Percentiles rank a stretch among this genome's conserved stretches.
phyloP scores from a whole-genome alignment of 2,797 vertebrate genomes.

The Crenuchus spilurus region DNA sequence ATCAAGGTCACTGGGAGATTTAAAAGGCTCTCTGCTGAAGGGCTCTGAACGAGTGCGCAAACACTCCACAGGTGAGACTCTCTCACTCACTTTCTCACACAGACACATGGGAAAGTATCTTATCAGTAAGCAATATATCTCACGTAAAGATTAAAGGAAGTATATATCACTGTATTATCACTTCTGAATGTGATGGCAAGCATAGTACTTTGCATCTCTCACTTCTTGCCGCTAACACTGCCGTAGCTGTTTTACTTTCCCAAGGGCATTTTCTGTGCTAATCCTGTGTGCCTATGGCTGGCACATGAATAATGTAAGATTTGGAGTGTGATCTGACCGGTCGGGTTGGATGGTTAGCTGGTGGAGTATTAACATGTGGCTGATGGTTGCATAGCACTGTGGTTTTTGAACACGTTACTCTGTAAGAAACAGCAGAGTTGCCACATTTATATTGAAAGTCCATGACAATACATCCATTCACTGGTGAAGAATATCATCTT shows the following conservation, averaged over 20 bases:
- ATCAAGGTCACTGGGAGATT: conserved; percentile 90
- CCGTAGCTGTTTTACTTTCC: no score
- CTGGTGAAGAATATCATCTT: no score
- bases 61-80: conserved; percentile 85
- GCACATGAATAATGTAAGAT: background rate
- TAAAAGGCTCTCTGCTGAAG: conserved; percentile 89
- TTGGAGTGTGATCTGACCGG: conserved; percentile 21
- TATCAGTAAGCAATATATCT: no score
- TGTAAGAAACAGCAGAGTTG: no score
- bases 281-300: background rate
- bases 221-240: no score
- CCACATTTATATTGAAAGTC: no score
- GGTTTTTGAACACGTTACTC: no score
- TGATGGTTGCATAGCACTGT: background rate
- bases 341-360: background rate
- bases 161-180: background rate
- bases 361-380: background rate
- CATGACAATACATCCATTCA: no score
- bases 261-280: background rate
- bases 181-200: background rate
- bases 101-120: no score
- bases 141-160: no score
- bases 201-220: no score
- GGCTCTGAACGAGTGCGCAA: conserved; percentile 87
- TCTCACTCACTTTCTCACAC: conserved; percentile 12